Base-by-base conservation (phyloP, 1,140 invertebrate species). In the Agraylea sexmaculata region DNA sequence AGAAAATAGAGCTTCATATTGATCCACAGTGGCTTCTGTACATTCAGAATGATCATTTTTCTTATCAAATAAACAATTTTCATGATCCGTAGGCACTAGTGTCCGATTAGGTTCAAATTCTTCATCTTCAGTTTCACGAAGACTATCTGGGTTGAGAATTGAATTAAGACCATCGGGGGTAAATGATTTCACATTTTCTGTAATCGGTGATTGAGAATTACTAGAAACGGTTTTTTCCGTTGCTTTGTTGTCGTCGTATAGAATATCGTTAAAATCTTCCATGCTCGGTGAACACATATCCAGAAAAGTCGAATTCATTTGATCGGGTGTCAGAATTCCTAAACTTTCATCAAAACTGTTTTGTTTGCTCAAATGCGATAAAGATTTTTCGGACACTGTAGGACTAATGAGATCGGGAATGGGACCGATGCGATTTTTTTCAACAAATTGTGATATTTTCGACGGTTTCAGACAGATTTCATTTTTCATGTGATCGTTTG, bases 251-350 rank as follows among this genome's bases (percentile, higher is more conserved):
- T 40, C 45, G 17, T 40, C 45, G 17, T 40, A 30, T 20, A 48
- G 23, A n/a, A 51, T 21, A 4, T 44, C 43, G 23, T 42, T 62
- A 48, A 68, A 50, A 35, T 62, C 61, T 46, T 68, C 66, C 10
- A 62, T 61, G 17, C 72, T 74, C 37, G 73, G 73, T 32, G 71
- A 75, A 63, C 65, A 73, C 55, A 63, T 71, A 62, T 59, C 60
- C 48, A 69, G 68, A 43, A 72, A 69, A 19, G 70, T 75, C 56
- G 82, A 80, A 38, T 78, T 74, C 84, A 89, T 88, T 57, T 88
- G 84, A 64, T 86, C 83, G 0, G 83, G 83, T 4, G 84, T 87
- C 12, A 89, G 62, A 46, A 89, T 87, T 6, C 84, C 85, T 42
- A 88, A 63, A 51, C 80, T 83, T 49, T 87, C 84, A 57, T 87